phyloP scores from a whole-genome alignment of 2,113 vertebrate genomes.

The Alces alces region DNA sequence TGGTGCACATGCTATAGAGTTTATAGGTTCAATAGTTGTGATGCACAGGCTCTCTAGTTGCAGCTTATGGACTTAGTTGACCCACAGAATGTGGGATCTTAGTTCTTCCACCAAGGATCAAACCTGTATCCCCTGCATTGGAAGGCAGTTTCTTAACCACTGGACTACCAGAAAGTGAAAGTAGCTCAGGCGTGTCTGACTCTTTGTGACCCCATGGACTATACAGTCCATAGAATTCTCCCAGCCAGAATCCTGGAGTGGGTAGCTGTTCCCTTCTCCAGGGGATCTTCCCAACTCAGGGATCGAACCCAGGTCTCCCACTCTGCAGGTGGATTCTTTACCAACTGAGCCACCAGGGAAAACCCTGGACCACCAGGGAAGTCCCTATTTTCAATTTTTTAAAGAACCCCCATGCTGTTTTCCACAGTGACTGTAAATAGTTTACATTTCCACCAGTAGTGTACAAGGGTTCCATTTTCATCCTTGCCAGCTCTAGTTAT shows the following conservation, averaged over 20 bases:
- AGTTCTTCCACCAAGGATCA: not conserved
- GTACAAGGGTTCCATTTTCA: not conserved
- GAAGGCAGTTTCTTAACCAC: not conserved
- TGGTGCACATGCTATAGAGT: not conserved
- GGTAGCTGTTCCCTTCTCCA: not conserved
- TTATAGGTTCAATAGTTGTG: not conserved
- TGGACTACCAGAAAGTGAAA: not conserved
- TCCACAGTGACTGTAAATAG: not conserved
- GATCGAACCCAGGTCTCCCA: not conserved
- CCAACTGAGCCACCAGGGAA: not conserved
- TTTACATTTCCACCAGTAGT: not conserved
- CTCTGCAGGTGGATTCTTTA: not conserved
- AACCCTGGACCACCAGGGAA: not conserved
- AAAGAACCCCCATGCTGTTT: not conserved
- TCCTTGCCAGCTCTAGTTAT: not conserved
- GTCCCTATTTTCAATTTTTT: not conserved
- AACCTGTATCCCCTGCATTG: not conserved
- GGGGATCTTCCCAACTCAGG: not conserved
- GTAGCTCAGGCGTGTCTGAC: fast-evolving
- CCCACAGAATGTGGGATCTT: not conserved
- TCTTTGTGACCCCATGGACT: not conserved
- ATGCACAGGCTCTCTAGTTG: not conserved
- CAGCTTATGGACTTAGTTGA: not conserved
- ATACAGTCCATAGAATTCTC: not conserved
- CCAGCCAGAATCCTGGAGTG: not conserved